Conservation (phyloP, 2,888 invertebrate genomes). For the Athalia rosae region DNA sequence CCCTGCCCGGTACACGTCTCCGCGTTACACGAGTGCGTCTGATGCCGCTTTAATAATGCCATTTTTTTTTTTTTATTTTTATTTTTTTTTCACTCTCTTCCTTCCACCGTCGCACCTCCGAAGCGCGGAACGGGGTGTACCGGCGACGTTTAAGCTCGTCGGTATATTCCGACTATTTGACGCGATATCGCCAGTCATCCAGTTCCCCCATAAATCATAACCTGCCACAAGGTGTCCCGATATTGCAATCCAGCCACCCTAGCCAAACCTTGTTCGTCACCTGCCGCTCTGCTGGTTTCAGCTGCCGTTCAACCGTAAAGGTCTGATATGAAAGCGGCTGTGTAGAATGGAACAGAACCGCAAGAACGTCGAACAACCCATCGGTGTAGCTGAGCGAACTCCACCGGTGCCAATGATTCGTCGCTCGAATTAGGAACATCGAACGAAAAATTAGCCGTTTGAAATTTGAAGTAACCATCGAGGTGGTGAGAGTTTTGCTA, state of each 20-base stretch:
- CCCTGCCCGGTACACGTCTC: not conserved
- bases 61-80: not conserved
- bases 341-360: conserved; percentile 3
- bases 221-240: too few species aligned
- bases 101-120: not conserved
- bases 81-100: not conserved
- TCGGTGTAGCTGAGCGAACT: not conserved
- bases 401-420: not conserved
- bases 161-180: too few species aligned
- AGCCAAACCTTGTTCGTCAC: too few species aligned
- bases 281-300: not conserved
- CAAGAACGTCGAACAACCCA: not conserved
- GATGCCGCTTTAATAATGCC: not conserved
- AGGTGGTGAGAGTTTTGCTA: too few species aligned
- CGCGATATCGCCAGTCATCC: too few species aligned
- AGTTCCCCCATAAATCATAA: too few species aligned
- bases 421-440: not conserved
- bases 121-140: too few species aligned
- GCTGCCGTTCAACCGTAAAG: not conserved
- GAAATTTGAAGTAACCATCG: too few species aligned
- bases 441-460: not conserved
- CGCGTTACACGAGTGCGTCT: conserved; percentile 4
- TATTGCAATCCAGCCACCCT: too few species aligned
- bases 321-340: not conserved
- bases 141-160: too few species aligned